Base-by-base conservation (phyloP, 1,140 invertebrate genomes). In the Ostrea edulis region DNA sequence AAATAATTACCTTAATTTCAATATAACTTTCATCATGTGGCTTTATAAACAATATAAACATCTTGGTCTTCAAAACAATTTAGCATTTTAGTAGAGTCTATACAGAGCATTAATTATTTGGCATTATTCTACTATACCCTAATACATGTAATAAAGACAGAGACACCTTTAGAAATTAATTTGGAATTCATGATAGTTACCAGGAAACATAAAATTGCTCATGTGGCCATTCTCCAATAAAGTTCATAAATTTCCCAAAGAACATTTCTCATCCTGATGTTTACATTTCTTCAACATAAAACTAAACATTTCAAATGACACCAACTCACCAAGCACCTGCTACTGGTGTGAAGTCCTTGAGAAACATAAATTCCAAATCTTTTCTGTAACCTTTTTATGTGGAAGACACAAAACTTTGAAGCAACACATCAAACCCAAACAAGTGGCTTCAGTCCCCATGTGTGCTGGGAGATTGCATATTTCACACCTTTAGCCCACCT, bases 361-460 rank as follows among this genome's bases (percentile, higher is more conserved):
- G 68, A 77, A 9, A 35, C 29, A 77, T 35, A 25, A 35, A 77
- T 77, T 77, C 68, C 25, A 25, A 35, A 77, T 14, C 68, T 77
- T 77, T 35, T 77, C 25, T 29, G 65, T 14, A 77, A 9, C 22
- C 68, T 77, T 77, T 77, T 77, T 12, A 77, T 77, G 68, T 77
- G 12, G 29, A 35, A 77, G 68, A 77, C 29, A 22, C 29, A 35
- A 77, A 25, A 77, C 68, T 77, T 77, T 77, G 68, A 77, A 77
- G 68, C 14, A 29, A 29, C 29, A 25, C 68, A 77, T 77, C 68
- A 77, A 77, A 77, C 68, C 68, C 68, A 2, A 25, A 12, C 25
- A 29, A 77, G 68, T 77, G 68, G 68, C 68, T 77, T 77, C 68
- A 29, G 68, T 77, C 68, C 68, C 25, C 25, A 25, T 77, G 65